Conservation (phyloP, 2,113 vertebrate species). For the Podarcis raffonei region DNA sequence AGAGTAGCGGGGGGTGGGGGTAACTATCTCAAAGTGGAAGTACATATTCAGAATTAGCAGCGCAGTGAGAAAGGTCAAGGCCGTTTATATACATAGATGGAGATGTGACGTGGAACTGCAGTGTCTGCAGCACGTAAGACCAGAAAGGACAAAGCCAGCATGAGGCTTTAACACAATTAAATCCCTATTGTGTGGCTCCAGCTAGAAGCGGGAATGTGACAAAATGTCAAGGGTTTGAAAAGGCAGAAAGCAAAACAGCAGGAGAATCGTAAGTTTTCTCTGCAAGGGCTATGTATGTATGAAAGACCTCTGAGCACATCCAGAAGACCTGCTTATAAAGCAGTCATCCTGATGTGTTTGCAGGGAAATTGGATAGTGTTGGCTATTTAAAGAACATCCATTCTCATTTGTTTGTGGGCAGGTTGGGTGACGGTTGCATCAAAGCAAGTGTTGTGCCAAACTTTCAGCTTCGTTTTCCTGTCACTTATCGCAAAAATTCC, state of each 20-base stretch:
- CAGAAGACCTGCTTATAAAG: too few relatives aligned
- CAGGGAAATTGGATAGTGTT: too few relatives aligned
- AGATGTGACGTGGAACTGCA: neutral
- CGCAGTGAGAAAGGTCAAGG: neutral
- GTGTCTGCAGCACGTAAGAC: rapidly evolving
- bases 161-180: neutral
- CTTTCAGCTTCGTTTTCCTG: too few relatives aligned
- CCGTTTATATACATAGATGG: rapidly evolving
- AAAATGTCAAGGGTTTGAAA: neutral
- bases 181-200: neutral
- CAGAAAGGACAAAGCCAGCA: neutral
- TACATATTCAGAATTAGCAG: rapidly evolving
- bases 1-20: neutral
- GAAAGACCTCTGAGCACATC: rapidly evolving
- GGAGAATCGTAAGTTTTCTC: neutral
- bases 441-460: too few relatives aligned
- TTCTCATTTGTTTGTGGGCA: too few relatives aligned
- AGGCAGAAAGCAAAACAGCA: rapidly evolving
- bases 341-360: too few relatives aligned
- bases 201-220: neutral
- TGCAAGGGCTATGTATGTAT: neutral
- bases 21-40: neutral
- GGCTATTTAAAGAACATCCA: too few relatives aligned
- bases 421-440: too few relatives aligned
- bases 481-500: too few relatives aligned